Base-by-base conservation (phyloP, 1,140 invertebrate genomes). In the Polyergus mexicanus region DNA sequence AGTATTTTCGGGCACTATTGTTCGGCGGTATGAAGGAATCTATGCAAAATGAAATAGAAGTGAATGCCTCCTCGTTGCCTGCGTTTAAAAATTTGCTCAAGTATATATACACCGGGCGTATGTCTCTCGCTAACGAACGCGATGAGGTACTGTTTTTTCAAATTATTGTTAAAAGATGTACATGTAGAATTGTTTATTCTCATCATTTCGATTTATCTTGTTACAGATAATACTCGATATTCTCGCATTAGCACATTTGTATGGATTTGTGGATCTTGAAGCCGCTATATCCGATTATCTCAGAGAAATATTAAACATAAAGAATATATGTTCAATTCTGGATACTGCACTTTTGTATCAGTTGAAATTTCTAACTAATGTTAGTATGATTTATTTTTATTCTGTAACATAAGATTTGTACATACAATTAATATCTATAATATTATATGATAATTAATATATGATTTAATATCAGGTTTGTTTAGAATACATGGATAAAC, bases 101-200 rank as follows among this genome's bases (percentile, higher is more conserved):
- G 92, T 99, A 99, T 95, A 98, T 99, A 68, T 99, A 99, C 94
- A 99, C 98, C 81, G 98, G 98, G 54, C 97, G 97, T 88, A 97
- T 99, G 96, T 97, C 97, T 68, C 95, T 99, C 41, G 96, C 97
- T 19, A 96, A 97, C 87, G 95, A 99, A 85, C 97, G 97, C 92
- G 96, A 94, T 66, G 93, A 94, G 89, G 94, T 95, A 92, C 41
- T 68, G 28, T 11, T 63, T 10, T n/a, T 65, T 38, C 5, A 19
- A 16, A 54, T 69, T 65, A 51, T 16, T 13, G 0, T 41, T 76
- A 1, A 44, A 13, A 3, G 32, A 56, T 56, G 25, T 47, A 6
- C 8, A 54, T 19, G 4, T 25, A 28, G 0, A 8, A 71, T 38
- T 58, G 10, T 69, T 0, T 47, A 54, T 47, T 51, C 3, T 68